Evolutionary conservation across 1,140 invertebrate genomes (phyloP).

Genomic region (Hormaphis cornu): DNA sequence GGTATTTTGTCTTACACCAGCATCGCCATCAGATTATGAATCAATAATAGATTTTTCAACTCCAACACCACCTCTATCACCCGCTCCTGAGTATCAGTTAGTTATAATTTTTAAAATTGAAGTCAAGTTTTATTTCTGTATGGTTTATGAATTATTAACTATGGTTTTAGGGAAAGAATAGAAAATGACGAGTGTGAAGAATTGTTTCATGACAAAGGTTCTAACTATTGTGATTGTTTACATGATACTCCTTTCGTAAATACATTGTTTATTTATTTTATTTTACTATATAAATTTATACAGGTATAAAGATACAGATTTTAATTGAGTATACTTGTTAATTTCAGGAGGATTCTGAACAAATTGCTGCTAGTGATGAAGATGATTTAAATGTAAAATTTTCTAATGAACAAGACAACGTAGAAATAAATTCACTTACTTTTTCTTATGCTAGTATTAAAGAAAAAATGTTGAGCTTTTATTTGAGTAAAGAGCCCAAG

Average conservation of each 20-base stretch:
- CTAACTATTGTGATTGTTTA: constrained; percentile 23
- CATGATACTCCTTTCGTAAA: background rate
- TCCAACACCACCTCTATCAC: constrained; percentile 19
- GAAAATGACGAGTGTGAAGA: background rate
- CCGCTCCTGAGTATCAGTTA: constrained; percentile 21
- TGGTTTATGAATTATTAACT: no score
- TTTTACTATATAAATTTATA: background rate
- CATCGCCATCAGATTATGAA: background rate
- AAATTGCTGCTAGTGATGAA: background rate
- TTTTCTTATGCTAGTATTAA: constrained; percentile 19
- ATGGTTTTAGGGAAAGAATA: constrained; percentile 13
- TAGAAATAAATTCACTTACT: background rate
- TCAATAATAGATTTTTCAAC: background rate
- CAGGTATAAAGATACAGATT: no score
- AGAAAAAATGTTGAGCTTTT: constrained; percentile 3
- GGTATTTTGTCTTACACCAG: background rate
- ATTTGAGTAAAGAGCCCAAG: background rate
- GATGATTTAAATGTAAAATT: background rate
- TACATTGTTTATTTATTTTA: background rate
- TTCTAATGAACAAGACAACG: background rate
- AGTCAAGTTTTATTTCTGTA: background rate
- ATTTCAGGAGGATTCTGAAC: background rate
- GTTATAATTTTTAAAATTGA: background rate
- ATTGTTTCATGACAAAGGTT: background rate
- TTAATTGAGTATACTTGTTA: no score